These are phyloP conservation scores for Drosophila sulfurigaster DNA, from an alignment of 1,140 invertebrate species.

Conservation along the genomic window DNA sequence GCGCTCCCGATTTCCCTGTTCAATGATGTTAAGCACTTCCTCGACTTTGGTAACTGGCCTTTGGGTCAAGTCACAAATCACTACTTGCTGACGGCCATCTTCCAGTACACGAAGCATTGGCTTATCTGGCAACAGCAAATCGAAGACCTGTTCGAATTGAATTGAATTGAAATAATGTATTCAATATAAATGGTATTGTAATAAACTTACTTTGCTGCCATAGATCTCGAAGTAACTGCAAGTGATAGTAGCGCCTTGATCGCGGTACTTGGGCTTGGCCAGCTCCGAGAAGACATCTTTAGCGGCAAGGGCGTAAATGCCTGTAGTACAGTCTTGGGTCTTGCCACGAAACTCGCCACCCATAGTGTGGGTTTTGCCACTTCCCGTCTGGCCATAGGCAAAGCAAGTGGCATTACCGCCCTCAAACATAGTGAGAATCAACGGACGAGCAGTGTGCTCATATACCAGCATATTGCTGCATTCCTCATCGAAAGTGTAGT, in stretches of 20 bases:
- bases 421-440: slow-evolving; percentile 97
- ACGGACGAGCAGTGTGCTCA: slow-evolving; percentile 96
- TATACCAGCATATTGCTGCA: slow-evolving; percentile 98
- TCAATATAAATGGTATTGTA: too few relatives aligned
- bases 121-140: slow-evolving; percentile 95
- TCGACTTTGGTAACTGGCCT: slow-evolving; percentile 91
- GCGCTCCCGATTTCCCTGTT: slow-evolving; percentile 91
- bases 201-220: slow-evolving; percentile 8
- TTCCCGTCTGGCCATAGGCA: slow-evolving; percentile 98
- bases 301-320: slow-evolving; percentile 94
- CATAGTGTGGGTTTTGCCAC: slow-evolving; percentile 98
- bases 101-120: slow-evolving; percentile 96
- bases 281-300: slow-evolving; percentile 95
- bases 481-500: slow-evolving; percentile 99
- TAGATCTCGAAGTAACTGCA: slow-evolving; percentile 99
- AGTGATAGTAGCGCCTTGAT: slow-evolving; percentile 88
- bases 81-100: slow-evolving; percentile 95
- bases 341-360: slow-evolving; percentile 93
- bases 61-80: slow-evolving; percentile 92
- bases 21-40: slow-evolving; percentile 94
- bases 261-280: slow-evolving; percentile 94
- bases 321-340: slow-evolving; percentile 92
- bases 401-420: slow-evolving; percentile 99
- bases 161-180: too few relatives aligned
- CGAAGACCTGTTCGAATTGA: slow-evolving; percentile 90